Evolutionary conservation across 2,888 invertebrate species (phyloP).

Genomic region (Agrenia bidenticulata): DNA sequence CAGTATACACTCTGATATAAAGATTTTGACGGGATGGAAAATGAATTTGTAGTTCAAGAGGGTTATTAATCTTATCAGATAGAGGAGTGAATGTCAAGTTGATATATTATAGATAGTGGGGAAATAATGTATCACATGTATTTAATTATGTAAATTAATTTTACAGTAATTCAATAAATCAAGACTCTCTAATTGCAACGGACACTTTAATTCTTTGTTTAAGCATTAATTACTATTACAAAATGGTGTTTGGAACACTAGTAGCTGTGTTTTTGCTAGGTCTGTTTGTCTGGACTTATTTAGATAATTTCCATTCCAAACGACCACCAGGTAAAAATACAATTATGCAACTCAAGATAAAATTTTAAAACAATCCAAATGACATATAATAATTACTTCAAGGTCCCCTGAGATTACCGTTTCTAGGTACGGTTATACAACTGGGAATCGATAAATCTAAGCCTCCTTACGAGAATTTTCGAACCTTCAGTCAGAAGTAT

Average conservation of each 20-base stretch:
- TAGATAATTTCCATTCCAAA: background rate
- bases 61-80: too few species aligned
- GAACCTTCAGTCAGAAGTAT: slow-evolving; percentile 23
- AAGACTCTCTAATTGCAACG: too few species aligned
- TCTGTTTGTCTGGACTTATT: slow-evolving; percentile 7
- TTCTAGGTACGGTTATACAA: slow-evolving; percentile 27
- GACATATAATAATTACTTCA: background rate
- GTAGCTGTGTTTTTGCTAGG: background rate
- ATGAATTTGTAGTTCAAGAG: too few species aligned
- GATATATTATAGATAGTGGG: too few species aligned
- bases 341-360: too few species aligned
- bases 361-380: background rate
- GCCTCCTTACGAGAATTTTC: slow-evolving; percentile 26
- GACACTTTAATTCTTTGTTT: too few species aligned
- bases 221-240: background rate
- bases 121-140: too few species aligned
- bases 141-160: too few species aligned
- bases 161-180: too few species aligned
- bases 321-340: slow-evolving; percentile 8
- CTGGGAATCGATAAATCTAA: slow-evolving; percentile 14
- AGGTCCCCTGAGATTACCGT: slow-evolving; percentile 31
- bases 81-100: too few species aligned
- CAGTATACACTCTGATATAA: too few species aligned
- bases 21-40: too few species aligned
- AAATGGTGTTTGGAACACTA: slow-evolving; percentile 1